A percentile compares a stretch with the other conserved stretches of the same genome.
Evolutionary conservation across 2,797 vertebrate genomes (phyloP).

Genomic region (Buceros bicornis): DNA sequence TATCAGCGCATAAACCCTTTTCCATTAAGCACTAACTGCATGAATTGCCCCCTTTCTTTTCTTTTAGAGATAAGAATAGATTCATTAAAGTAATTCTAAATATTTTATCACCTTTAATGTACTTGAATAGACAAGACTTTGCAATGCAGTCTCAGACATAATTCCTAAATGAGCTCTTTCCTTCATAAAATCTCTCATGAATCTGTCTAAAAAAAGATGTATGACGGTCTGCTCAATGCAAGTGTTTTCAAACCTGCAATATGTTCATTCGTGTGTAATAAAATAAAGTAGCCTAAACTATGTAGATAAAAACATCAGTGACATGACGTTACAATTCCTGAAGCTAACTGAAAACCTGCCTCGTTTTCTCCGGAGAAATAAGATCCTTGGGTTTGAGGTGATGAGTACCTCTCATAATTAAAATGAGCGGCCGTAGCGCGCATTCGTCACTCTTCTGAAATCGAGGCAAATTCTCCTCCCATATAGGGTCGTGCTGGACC

Average conservation of each 20-base stretch:
- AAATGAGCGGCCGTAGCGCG: background rate
- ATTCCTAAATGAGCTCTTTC: constrained; percentile 44
- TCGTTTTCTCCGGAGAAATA: background rate
- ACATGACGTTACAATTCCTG: background rate
- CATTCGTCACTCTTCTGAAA: background rate
- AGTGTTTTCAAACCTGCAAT: background rate
- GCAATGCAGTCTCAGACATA: constrained; percentile 4
- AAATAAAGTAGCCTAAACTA: constrained; percentile 6
- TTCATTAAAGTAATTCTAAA: constrained; percentile 57
- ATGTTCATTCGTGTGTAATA: background rate
- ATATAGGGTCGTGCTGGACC: background rate
- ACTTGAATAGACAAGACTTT: background rate
- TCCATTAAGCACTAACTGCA: constrained; percentile 36
- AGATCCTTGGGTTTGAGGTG: background rate
- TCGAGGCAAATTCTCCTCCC: background rate
- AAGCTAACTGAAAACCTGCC: background rate
- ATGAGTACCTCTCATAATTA: background rate
- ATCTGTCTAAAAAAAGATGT: constrained; percentile 38
- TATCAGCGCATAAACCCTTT: constrained; percentile 35
- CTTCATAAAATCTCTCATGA: constrained; percentile 51
- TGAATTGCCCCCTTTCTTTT: constrained; percentile 8
- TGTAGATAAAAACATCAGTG: background rate
- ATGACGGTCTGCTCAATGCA: background rate
- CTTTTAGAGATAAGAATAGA: constrained; percentile 42
- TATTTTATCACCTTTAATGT: constrained; percentile 65